Conservation (phyloP, 2,797 vertebrate genomes). For the Thaleichthys pacificus region DNA sequence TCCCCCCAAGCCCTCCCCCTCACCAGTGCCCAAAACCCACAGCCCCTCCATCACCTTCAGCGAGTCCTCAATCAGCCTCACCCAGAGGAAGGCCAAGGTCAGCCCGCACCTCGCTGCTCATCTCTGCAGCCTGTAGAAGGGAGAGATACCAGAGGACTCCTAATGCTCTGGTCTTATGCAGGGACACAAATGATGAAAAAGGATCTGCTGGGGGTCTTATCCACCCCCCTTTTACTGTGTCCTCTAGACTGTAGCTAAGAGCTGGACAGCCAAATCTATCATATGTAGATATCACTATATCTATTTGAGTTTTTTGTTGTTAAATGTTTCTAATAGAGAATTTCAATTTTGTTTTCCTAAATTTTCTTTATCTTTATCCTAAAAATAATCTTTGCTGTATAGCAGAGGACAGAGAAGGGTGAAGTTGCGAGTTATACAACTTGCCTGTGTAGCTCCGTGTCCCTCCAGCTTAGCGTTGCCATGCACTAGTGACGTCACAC, state of each 20-base stretch:
- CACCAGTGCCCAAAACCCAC: constrained; percentile 56
- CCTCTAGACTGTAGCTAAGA: not conserved
- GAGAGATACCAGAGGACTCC: not conserved
- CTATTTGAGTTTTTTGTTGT: too few species aligned
- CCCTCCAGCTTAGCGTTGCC: not conserved
- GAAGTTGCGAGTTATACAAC: not conserved
- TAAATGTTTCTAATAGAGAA: too few species aligned
- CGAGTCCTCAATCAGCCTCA: constrained; percentile 73
- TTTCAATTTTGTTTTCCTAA: too few species aligned
- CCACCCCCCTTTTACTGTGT: not conserved
- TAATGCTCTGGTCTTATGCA: not conserved
- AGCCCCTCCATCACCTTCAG: constrained; percentile 75
- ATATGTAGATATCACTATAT: too few species aligned
- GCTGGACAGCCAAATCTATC: not conserved
- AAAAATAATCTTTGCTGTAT: too few species aligned
- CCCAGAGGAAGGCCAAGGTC: constrained; percentile 77
- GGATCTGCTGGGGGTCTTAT: not conserved
- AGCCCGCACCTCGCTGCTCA: not conserved
- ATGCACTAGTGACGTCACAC: not conserved
- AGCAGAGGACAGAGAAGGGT: too few species aligned
- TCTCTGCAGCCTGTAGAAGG: not conserved
- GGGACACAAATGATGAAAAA: not conserved
- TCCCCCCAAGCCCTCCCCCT: constrained; percentile 60
- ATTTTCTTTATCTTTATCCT: too few species aligned
- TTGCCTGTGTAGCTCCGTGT: too few species aligned